Conservation (phyloP, 2,113 vertebrate species). For the Spea multiplicata region DNA sequence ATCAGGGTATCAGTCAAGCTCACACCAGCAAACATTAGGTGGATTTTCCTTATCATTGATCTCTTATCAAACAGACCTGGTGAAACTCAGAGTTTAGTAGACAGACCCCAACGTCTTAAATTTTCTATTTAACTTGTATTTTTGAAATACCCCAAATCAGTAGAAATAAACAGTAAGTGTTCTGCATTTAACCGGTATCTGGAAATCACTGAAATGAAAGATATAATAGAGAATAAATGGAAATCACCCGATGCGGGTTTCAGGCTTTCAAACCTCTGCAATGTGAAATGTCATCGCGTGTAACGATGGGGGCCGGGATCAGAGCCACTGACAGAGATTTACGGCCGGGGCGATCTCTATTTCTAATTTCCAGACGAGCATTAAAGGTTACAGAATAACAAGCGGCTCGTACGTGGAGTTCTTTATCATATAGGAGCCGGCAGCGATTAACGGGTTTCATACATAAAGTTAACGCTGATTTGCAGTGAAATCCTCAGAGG, state of each 20-base stretch:
- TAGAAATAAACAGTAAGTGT: background rate
- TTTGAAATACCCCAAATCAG: background rate
- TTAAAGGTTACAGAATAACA: constrained; percentile 12
- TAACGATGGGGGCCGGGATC: constrained; percentile 13
- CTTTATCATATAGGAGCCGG: constrained; percentile 8
- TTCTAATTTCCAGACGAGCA: constrained; percentile 9
- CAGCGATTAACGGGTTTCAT: background rate
- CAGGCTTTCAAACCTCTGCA: background rate
- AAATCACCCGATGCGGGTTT: background rate
- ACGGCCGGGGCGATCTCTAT: background rate
- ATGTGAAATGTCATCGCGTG: constrained; percentile 5
- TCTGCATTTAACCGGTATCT: background rate
- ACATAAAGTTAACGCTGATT: background rate
- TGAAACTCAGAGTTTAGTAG: background rate
- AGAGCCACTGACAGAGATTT: constrained; percentile 8
- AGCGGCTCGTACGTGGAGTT: background rate
- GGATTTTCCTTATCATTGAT: no score
- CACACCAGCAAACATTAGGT: no score
- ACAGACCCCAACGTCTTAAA: background rate
- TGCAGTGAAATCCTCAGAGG: background rate
- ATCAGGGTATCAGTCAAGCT: no score
- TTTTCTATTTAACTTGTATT: background rate
- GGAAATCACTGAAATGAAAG: background rate
- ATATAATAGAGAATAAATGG: background rate
- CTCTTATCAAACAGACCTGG: background rate